Evolutionary conservation across 2,888 invertebrate genomes (phyloP), one percentile per base, ranked within the genome.

Genomic region (Pedicia rivosa): DNA sequence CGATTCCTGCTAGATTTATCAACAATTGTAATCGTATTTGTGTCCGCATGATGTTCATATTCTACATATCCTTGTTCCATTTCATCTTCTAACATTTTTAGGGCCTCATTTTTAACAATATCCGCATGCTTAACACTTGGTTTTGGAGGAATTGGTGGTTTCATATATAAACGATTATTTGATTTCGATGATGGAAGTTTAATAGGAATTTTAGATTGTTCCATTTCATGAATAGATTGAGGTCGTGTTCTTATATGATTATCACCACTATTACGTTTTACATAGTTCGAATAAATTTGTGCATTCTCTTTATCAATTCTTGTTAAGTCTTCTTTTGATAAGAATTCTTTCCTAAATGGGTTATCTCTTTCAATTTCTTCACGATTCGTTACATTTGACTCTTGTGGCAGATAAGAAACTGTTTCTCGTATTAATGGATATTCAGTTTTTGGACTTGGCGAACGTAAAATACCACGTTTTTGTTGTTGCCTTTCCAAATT

Each of bases 291-390:
- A 2, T 22, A 15, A 7, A 12, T 7, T 24, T 24, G 24, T n/a
- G 20, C 12, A 16, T 30, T 15, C 24, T 16, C 16, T 16, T n/a
- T 30, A 37, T 12, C 13, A 3, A 20, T 12, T 7, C 20, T 19
- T 7, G 24, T 15, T 17, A 17, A 22, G 17, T 43, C 44, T 10
- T 44, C 44, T 40, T 43, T 12, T 46, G 47, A 12, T 27, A 55
- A 45, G 40, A 52, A 54, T 36, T 55, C 54, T 38, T 53, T 50
- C 0, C 59, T 55, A 45, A 62, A 62, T 16, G 62, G 62, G 50
- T 62, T 62, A 29, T 62, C 62, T 2, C 54, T 51, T 38, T 60
- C 60, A 37, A 59, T 53, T 48, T 61, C 59, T 48, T 61, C 59
- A 25, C 46, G 46, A 12, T 44, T 41, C n/a, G n/a, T n/a, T n/a